Base-by-base conservation (phyloP, 2,888 invertebrate genomes). In the Ecdyonurus torrentis region DNA sequence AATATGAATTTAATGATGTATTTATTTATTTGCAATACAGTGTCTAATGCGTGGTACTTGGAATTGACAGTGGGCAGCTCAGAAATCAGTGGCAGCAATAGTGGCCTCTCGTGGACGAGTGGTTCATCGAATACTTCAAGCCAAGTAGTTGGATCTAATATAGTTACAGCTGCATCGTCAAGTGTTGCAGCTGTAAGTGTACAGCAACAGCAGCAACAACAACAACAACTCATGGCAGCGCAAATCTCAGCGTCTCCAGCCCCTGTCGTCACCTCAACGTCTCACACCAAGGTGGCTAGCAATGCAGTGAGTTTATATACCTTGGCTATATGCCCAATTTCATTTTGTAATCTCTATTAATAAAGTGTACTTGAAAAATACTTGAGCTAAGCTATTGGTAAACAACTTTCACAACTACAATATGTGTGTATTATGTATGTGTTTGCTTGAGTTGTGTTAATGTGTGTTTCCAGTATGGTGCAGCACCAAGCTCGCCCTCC, bases 401-500 rank as follows among this genome's bases (percentile, higher is more conserved):
- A n/a, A n/a, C n/a, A n/a, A n/a, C n/a, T n/a, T n/a, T n/a, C n/a
- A n/a, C n/a, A n/a, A n/a, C n/a, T n/a, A n/a, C n/a, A n/a, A n/a
- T n/a, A n/a, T n/a, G n/a, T n/a, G n/a, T n/a, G n/a, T n/a, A n/a
- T n/a, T n/a, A n/a, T n/a, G n/a, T n/a, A n/a, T n/a, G n/a, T n/a
- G n/a, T n/a, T n/a, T n/a, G n/a, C n/a, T n/a, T n/a, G n/a, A n/a
- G n/a, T n/a, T n/a, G n/a, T n/a, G n/a, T n/a, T n/a, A n/a, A n/a
- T n/a, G n/a, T n/a, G n/a, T n/a, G n/a, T n/a, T 37, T 37, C 15
- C 37, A 37, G 37, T 37, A 37, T 37, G 37, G 37, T 37, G 37
- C 37, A 37, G 37, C 37, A 15, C 37, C 37, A 5, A 37, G 37
- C 15, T 68, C 70, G 7, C 69, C 71, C n/a, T 76, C 78, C 2